Evolutionary conservation across 2,888 invertebrate genomes (phyloP).

Genomic region (Ecliptopera silaceata): DNA sequence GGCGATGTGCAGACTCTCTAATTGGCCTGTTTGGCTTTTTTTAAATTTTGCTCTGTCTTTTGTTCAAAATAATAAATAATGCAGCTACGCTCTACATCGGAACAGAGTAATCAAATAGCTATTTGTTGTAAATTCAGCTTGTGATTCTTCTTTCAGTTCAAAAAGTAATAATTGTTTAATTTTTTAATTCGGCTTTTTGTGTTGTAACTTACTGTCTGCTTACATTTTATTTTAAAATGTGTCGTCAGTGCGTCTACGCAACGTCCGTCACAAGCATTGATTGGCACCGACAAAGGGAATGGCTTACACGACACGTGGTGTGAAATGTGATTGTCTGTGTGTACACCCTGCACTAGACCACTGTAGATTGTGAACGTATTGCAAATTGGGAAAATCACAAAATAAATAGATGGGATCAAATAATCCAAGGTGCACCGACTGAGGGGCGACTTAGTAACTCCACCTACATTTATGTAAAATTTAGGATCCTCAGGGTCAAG

Average conservation of each 20-base stretch:
- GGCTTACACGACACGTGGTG: conserved; percentile 66
- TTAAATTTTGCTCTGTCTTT: conserved; percentile 25
- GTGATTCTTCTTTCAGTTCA: neutral
- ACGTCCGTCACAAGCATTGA: conserved; percentile 70
- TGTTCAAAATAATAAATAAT: neutral
- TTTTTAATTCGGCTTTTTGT: conserved; percentile 25
- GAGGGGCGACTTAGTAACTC: neutral
- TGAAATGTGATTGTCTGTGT: conserved; percentile 66
- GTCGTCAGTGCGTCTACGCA: conserved; percentile 77
- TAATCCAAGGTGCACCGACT: neutral
- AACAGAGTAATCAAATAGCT: conserved; percentile 9
- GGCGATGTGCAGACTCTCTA: conserved; percentile 34
- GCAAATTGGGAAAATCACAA: neutral
- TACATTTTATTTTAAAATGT: conserved; percentile 24
- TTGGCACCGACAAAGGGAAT: conserved; percentile 69
- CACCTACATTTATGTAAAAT: neutral
- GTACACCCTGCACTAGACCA: conserved; percentile 62
- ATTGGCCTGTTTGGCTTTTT: conserved; percentile 26
- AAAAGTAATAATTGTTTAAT: conserved; percentile 2
- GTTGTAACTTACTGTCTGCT: conserved; percentile 29
- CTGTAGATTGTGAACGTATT: conserved; percentile 37
- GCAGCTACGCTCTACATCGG: neutral
- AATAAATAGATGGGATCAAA: neutral
- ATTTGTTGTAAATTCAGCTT: conserved; percentile 1
- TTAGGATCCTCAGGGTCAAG: neutral